Evolutionary conservation across 2,113 vertebrate species (phyloP), one percentile per base, ranked within the genome.

Genomic region (Podilymbus podiceps): DNA sequence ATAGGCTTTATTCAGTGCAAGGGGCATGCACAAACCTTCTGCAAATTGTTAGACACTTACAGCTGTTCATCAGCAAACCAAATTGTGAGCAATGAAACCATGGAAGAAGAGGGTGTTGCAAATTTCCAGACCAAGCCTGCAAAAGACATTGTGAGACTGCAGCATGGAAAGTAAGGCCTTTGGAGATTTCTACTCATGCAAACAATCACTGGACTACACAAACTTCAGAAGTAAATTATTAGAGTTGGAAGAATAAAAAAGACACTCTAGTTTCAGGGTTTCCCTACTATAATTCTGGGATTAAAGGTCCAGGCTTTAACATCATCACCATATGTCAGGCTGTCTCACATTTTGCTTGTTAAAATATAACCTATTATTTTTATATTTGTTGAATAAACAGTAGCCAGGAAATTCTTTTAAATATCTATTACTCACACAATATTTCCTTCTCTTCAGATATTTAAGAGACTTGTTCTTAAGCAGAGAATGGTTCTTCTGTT

Each of bases 321-420:
- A 95, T 96, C 87, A 97, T 94, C 89, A 96, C 67, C 92, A 83
- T 89, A 94, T 88, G 85, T 94, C 74, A 87, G 80, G 23, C 86
- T 93, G 93, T 93, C 89, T 96, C 82, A 85, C 20, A 89, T 83
- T 81, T 94, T 92, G 21, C 90, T 95, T 6, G 20, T 93, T 77
- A 93, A 96, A 96, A 92, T 62, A 76, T 49, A 83, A 74, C 67
- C 74, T 67, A 82, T 84, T 94, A 94, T 97, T 94, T 94, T 82
- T 80, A 46, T 93, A 91, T 96, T 97, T 97, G 72, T 94, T 91
- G 49, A 93, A 84, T 72, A 96, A 97, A 97, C 88, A 92, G 93
- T 89, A 97, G 96, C 88, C 96, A 96, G 94, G 96, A 97, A 97
- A 96, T 95, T 92, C 77, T 95, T 96, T 93, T 85, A 94, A 87